phyloP scores from a whole-genome alignment of 2,113 vertebrate species.

The Climacteris rufus region DNA sequence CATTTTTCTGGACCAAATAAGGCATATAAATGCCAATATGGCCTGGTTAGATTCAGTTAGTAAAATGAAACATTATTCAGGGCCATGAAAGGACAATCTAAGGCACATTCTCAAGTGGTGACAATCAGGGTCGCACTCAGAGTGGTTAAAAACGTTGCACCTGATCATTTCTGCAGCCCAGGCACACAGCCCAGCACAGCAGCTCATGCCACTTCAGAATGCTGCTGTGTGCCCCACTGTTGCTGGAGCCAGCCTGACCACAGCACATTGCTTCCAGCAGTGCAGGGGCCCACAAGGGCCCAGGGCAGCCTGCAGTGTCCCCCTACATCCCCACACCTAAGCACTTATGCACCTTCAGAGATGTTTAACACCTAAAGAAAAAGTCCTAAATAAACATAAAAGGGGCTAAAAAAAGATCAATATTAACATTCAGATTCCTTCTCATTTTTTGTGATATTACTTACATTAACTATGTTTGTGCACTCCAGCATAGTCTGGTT shows the following conservation, averaged over 20 bases:
- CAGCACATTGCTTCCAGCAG: rapidly evolving
- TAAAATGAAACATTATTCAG: background rate
- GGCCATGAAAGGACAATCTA: background rate
- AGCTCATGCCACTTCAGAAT: background rate
- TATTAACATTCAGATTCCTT: background rate
- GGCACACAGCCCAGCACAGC: background rate
- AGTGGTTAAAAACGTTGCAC: background rate
- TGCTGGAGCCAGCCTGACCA: rapidly evolving
- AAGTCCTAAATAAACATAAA: background rate
- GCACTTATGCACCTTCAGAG: background rate
- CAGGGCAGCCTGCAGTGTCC: rapidly evolving
- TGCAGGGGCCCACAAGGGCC: rapidly evolving
- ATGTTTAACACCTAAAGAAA: background rate
- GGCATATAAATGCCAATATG: background rate
- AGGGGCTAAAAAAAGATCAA: background rate
- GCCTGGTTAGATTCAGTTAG: background rate
- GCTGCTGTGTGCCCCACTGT: rapidly evolving
- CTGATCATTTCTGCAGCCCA: background rate
- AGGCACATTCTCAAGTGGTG: background rate
- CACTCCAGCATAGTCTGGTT: background rate
- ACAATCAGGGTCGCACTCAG: background rate
- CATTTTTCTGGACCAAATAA: background rate
- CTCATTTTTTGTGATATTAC: background rate
- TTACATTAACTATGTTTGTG: background rate
- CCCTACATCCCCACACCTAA: rapidly evolving